phyloP scores from a whole-genome alignment of 2,113 vertebrate genomes.

The Pteropus alecto region DNA sequence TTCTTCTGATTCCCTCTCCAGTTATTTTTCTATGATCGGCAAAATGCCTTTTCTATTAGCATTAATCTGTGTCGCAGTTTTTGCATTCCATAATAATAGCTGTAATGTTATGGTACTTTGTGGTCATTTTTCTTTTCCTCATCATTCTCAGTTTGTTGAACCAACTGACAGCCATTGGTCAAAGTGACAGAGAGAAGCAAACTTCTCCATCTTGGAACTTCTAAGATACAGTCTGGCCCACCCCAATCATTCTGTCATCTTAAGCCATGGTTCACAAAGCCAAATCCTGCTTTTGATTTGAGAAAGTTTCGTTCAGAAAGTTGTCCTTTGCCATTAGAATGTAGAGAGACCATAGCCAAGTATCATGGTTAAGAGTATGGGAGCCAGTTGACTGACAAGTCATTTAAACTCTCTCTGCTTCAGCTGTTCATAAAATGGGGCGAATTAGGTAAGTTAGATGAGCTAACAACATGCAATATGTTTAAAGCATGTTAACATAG shows the following conservation, averaged over 20 bases:
- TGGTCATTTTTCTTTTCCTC: not conserved
- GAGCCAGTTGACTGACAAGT: not conserved
- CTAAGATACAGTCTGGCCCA: not conserved
- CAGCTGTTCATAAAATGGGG: not conserved
- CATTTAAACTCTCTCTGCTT: not conserved
- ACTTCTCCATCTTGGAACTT: not conserved
- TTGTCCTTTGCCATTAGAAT: not conserved
- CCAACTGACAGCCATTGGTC: not conserved
- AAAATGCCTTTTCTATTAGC: not conserved
- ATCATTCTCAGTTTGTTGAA: not conserved
- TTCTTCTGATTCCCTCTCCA: not conserved
- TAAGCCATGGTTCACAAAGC: not conserved
- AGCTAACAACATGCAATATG: not conserved
- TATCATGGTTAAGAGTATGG: not conserved
- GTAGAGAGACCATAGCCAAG: not conserved
- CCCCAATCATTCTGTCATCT: not conserved
- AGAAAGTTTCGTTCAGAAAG: not conserved
- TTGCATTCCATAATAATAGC: not conserved
- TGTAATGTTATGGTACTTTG: not conserved
- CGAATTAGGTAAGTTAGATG: not conserved
- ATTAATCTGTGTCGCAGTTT: not conserved
- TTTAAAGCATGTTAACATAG: not conserved
- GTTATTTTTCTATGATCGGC: not conserved
- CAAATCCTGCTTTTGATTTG: not conserved
- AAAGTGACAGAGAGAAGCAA: not conserved